phyloP scores from a whole-genome alignment of 2,888 invertebrate species.

The Macrosiphum euphorbiae region DNA sequence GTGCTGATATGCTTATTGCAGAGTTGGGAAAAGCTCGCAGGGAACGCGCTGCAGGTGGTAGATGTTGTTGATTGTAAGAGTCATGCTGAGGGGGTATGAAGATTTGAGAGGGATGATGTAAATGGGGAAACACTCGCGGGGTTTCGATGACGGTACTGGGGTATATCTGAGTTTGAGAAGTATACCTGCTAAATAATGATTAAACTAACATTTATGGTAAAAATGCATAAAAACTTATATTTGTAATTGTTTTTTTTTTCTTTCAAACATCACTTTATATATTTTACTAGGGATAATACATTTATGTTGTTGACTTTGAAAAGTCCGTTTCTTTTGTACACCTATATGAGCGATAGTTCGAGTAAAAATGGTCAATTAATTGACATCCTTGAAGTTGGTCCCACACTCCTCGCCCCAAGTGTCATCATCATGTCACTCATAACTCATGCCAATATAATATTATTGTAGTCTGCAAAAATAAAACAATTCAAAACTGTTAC shows the following conservation, averaged over 20 bases:
- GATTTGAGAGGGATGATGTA: not conserved
- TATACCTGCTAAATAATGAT: not conserved
- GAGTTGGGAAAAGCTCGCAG: not conserved
- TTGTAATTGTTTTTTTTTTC: not conserved
- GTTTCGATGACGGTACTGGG: not conserved
- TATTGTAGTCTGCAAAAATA: no score
- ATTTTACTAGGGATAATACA: not conserved
- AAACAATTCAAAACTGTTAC: not conserved
- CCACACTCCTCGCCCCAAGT: not conserved
- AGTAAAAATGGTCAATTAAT: not conserved
- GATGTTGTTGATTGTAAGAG: not conserved
- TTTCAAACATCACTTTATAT: not conserved
- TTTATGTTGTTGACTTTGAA: not conserved
- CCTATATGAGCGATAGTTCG: not conserved
- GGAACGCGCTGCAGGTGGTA: not conserved
- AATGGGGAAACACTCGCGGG: not conserved
- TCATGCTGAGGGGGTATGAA: not conserved
- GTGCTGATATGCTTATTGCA: not conserved
- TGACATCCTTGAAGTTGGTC: not conserved
- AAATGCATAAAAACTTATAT: not conserved
- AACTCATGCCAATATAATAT: not conserved
- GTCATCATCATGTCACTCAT: not conserved
- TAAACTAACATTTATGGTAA: not conserved
- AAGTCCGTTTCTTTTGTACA: not conserved
- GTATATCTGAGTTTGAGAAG: not conserved